Percentiles rank a stretch among this genome's conserved stretches.
Conservation (phyloP, 2,113 vertebrate species). For the Sapayoa aenigma region DNA sequence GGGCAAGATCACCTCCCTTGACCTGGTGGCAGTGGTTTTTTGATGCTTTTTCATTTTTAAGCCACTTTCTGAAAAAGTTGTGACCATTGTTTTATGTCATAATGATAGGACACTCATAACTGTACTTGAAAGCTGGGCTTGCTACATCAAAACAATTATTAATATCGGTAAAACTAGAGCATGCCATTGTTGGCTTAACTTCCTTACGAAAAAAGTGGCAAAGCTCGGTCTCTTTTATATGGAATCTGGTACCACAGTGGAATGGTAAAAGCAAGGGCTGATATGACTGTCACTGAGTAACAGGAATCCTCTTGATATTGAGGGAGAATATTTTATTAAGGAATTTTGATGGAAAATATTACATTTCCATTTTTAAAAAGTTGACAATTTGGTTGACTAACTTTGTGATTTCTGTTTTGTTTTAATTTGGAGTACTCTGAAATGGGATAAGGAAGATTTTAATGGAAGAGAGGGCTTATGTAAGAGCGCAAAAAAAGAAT, state of each 20-base stretch:
- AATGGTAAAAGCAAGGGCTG: background rate
- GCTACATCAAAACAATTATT: background rate
- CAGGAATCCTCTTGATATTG: background rate
- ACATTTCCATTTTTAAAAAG: background rate
- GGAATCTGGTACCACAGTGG: accelerated
- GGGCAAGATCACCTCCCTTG: background rate
- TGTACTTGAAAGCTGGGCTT: background rate
- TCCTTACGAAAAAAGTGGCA: background rate
- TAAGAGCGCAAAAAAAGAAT: background rate
- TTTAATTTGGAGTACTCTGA: background rate
- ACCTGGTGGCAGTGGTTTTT: background rate
- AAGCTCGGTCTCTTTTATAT: background rate
- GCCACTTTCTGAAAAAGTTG: background rate
- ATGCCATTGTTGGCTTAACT: accelerated
- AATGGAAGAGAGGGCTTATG: accelerated
- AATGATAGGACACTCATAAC: background rate
- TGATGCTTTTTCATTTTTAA: background rate
- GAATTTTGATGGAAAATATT: accelerated
- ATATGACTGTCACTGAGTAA: background rate
- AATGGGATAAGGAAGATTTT: background rate
- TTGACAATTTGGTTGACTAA: accelerated
- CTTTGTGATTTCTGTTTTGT: accelerated
- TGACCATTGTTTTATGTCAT: background rate
- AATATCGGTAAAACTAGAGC: background rate
- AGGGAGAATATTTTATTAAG: background rate